Base-by-base conservation (phyloP, 2,113 vertebrate genomes). In the Hucho hucho region DNA sequence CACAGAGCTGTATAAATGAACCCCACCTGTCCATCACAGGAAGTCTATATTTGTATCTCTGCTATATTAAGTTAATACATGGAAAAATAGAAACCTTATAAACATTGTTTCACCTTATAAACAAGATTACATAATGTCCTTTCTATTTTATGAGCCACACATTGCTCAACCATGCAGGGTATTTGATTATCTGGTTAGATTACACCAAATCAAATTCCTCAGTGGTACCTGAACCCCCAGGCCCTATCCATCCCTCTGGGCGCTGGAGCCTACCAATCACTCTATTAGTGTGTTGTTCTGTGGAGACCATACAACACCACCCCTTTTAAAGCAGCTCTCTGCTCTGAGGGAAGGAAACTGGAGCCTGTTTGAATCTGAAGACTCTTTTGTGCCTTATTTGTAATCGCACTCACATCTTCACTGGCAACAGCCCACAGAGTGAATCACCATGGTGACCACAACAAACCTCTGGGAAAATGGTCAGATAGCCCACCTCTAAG, bases 391-490 rank as follows among this genome's bases (percentile, higher is more conserved):
- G 90, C 79, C 73, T 90, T 90, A 91, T 90, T 89, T 83, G 90
- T 90, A 92, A 92, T 88, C 78, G 74, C 88, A 92, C 85, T 89
- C 92, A 89, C 81, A 86, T 85, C 84, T 85, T 76, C 81, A 86
- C 22, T 84, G 75, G 80, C 83, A 81, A 74, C 73, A 32, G 14
- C 32, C 22, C 6, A 43, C 18, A 12, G 66, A 58, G 32, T 4
- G 32, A 26, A 7, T 18, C 18, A 3, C 28, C 28, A 32, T 66
- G 26, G 64, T 20, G 14, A 66, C 28, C 22, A 66, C 64, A 28
- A 32, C 16, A 66, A 9, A 66, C 58, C 58, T 59, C 58, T 18
- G 49, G 18, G 49, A 18, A 18, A 56, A 13, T 56, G 49, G 49
- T 56, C 49, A 56, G 49, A 56, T 56, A 56, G 4, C 13, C 49